Percentiles rank a stretch among this genome's conserved stretches.
Evolutionary conservation across 1,140 invertebrate genomes (phyloP).

Genomic region (Phymastichus coffea): DNA sequence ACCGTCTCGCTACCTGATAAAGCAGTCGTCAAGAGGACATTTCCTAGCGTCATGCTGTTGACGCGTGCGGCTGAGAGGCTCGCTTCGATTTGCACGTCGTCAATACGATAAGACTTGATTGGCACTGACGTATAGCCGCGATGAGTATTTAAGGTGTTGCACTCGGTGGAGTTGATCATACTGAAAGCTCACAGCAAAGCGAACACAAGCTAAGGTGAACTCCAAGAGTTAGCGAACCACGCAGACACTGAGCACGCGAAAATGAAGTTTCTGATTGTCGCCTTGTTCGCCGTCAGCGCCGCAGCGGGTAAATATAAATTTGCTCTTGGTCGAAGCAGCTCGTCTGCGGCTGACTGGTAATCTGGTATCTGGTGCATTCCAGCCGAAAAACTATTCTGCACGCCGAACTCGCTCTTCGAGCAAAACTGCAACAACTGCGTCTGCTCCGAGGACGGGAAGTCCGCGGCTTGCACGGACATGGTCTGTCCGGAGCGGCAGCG

Average conservation of each 20-base stretch:
- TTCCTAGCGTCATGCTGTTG: no score
- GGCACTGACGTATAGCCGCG: no score
- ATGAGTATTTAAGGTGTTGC: not conserved
- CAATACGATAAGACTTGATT: no score
- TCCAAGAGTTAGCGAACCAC: not conserved
- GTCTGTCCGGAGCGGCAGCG: not conserved
- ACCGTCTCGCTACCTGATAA: no score
- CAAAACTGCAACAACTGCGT: not conserved
- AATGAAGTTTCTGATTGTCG: not conserved
- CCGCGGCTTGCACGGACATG: conserved; percentile 4
- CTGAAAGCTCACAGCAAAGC: not conserved
- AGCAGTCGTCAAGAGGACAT: no score
- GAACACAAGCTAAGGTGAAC: not conserved
- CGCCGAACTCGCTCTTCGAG: not conserved
- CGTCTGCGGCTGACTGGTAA: not conserved
- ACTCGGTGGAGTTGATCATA: not conserved
- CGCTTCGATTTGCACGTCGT: no score
- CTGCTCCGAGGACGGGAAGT: not conserved
- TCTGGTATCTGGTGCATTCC: not conserved
- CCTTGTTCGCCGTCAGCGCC: not conserved
- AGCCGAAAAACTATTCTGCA: not conserved
- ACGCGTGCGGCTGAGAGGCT: no score
- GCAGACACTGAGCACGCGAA: no score
- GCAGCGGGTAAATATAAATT: not conserved
- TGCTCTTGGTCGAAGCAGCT: not conserved